phyloP scores from a whole-genome alignment of 2,888 invertebrate species.

The Cerastis rubricosa region DNA sequence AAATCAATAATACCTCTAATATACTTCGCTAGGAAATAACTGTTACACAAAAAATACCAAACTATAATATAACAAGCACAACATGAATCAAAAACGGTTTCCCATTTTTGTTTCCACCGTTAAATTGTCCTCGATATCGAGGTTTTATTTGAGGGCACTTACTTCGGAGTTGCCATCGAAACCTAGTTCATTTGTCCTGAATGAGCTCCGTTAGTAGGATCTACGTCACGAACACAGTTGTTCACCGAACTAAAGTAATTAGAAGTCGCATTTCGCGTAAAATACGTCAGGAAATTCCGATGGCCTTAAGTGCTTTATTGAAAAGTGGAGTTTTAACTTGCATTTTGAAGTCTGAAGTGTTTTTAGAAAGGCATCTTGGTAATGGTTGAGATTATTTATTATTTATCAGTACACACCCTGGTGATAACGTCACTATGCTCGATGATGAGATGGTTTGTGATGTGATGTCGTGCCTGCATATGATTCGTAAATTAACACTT shows the following conservation, averaged over 20 bases:
- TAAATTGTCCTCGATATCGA: constrained; percentile 45
- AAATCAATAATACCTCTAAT: no score
- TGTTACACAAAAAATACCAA: background rate
- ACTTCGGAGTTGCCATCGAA: constrained; percentile 70
- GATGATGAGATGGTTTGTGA: no score
- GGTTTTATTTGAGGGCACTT: constrained; percentile 72
- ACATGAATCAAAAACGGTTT: constrained; percentile 30
- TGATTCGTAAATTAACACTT: no score
- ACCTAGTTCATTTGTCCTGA: constrained; percentile 76
- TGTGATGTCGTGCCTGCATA: no score
- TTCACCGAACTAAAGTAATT: constrained; percentile 68
- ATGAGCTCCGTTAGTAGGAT: constrained; percentile 70
- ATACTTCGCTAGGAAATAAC: background rate
- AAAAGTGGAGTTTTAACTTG: constrained; percentile 53
- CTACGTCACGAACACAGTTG: constrained; percentile 70
- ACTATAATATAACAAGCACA: constrained; percentile 8
- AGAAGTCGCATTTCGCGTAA: constrained; percentile 66
- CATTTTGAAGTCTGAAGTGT: constrained; percentile 24
- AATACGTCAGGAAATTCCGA: constrained; percentile 57
- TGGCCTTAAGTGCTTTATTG: constrained; percentile 58
- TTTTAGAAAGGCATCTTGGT: constrained; percentile 26
- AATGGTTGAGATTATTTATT: background rate
- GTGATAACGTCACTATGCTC: no score
- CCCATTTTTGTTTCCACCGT: constrained; percentile 32
- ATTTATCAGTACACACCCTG: no score